Percentiles rank a stretch among this genome's conserved stretches.
These are phyloP conservation scores for Ophiodon elongatus DNA, from an alignment of 2,113 vertebrate genomes.

Conservation along the genomic window DNA sequence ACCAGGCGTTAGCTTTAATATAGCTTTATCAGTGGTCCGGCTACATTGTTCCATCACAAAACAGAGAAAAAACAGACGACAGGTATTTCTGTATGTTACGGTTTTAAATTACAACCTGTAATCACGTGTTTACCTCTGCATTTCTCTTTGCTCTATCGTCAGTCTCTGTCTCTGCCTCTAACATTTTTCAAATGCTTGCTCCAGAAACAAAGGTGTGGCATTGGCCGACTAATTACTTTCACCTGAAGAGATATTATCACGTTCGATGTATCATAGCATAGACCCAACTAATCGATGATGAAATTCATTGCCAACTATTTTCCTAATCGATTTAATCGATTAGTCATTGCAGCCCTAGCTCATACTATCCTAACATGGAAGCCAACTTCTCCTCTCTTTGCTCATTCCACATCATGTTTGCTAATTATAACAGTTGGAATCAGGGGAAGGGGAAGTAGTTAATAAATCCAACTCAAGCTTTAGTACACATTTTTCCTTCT, in stretches of 20 bases:
- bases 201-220: too few species aligned
- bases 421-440: background rate
- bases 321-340: background rate
- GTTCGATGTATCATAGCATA: background rate
- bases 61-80: too few species aligned
- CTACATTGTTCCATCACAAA: too few species aligned
- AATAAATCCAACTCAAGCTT: slow-evolving; percentile 4
- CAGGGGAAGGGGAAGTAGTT: background rate
- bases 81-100: too few species aligned
- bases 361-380: background rate
- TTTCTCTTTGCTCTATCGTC: too few species aligned
- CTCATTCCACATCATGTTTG: background rate
- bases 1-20: too few species aligned
- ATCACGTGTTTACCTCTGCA: too few species aligned
- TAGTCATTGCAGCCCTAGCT: background rate
- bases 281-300: background rate
- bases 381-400: background rate
- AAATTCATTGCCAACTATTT: background rate
- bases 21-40: too few species aligned
- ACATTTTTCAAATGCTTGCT: too few species aligned
- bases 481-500: background rate
- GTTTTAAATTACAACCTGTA: too few species aligned
- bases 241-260: background rate
- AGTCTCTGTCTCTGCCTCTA: too few species aligned
- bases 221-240: too few species aligned